Evolutionary conservation across 2,113 vertebrate genomes (phyloP).

Genomic region (Mola mola): DNA sequence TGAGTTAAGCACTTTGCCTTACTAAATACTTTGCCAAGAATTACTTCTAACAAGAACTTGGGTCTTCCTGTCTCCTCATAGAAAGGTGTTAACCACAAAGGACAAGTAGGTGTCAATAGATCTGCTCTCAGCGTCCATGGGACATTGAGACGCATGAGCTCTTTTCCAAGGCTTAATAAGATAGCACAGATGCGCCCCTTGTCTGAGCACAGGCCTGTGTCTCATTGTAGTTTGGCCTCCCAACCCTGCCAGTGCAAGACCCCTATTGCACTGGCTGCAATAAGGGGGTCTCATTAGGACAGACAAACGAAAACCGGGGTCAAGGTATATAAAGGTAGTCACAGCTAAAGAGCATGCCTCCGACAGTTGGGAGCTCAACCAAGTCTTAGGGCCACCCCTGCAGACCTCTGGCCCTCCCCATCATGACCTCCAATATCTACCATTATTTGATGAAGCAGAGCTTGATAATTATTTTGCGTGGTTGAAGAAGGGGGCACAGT

Average conservation of each 20-base stretch:
- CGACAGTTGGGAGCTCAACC: conserved; percentile 87
- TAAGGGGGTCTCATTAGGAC: conserved; percentile 93
- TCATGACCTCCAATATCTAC: conserved; percentile 94
- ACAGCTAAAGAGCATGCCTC: conserved; percentile 90
- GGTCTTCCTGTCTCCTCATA: conserved; percentile 60
- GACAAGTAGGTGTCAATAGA: conserved; percentile 85
- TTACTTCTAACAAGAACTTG: conserved; percentile 72
- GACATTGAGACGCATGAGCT: conserved; percentile 78
- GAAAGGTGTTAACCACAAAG: conserved; percentile 80
- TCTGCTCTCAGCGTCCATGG: conserved; percentile 67
- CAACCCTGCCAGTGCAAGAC: conserved; percentile 75
- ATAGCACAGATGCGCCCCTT: conserved; percentile 83
- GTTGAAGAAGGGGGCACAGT: conserved; percentile 87
- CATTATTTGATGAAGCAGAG: conserved; percentile 95
- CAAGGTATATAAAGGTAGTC: conserved; percentile 98
- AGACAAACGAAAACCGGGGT: conserved; percentile 96
- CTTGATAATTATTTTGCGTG: conserved; percentile 99
- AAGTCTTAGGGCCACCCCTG: conserved; percentile 80
- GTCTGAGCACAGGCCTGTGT: conserved; percentile 73
- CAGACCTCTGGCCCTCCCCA: conserved; percentile 92
- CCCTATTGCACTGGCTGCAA: conserved; percentile 70
- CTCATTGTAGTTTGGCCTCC: conserved; percentile 83
- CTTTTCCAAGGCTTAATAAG: conserved; percentile 80
- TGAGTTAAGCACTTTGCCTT: conserved; percentile 76
- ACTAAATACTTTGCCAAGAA: conserved; percentile 71